Evolutionary conservation across 2,113 vertebrate species (phyloP), one percentile per base, ranked within the genome.

Genomic region (Poeciliopsis retropinna): DNA sequence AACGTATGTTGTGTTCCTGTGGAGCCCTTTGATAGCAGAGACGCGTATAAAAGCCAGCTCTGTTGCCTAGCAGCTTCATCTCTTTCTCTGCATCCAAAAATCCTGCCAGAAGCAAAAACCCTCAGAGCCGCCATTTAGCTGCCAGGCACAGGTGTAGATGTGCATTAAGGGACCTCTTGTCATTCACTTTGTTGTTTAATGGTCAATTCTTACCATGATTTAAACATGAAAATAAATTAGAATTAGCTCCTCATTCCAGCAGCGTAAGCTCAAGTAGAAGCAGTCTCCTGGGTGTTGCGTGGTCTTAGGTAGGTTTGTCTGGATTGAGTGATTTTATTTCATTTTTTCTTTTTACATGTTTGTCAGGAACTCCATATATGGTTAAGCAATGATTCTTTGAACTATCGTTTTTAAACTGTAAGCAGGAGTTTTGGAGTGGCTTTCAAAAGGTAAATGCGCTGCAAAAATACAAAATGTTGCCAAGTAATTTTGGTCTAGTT

Each of bases 51-150:
- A 70, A 63, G 27, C 57, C 64, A 44, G 31, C 62, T 2, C 64
- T 0, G 30, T 76, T 64, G 29, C 82, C 69, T 70, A 72, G 68
- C 74, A 78, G 84, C 74, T 72, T 60, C 63, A 17, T 39, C 70
- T 79, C 70, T 41, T 67, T 9, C 13, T 28, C 57, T 64, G 47
- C 72, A 75, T 63, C 60, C 25, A 64, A 75, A 67, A 57, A 75
- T 64, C 76, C 71, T 11, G 34, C 34, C 34, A 11, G 47, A n/a
- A 0, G 9, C 17, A 19, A 54, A 69, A 76, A 72, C 72, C 62
- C 65, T 82, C 76, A 32, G 54, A 72, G 60, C 78, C 69, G 60
- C 60, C 72, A 44, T 67, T 72, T 66, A 51, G 75, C 75, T 79
- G 44, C 62, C 47, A 78, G 76, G 73, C 70, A 69, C 68, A 71